These are phyloP conservation scores for Branchinecta lindahli DNA, from an alignment of 1,140 invertebrate species.

Conservation along the genomic window DNA sequence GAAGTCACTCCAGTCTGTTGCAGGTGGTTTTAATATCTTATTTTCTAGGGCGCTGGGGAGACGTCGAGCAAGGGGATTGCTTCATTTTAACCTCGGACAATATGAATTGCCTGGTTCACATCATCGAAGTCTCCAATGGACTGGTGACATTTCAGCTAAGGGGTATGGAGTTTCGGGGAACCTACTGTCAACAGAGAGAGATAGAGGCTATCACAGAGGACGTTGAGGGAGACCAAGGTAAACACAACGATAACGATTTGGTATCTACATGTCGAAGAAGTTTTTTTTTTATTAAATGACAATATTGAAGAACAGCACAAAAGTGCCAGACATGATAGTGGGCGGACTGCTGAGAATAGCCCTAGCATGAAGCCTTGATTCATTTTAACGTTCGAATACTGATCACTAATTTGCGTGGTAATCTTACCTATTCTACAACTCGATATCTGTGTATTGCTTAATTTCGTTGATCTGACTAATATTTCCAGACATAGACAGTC, in stretches of 20 bases:
- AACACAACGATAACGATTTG: slow-evolving; percentile 22
- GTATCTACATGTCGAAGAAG: slow-evolving; percentile 17
- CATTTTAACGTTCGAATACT: too few species aligned
- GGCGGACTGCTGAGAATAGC: too few species aligned
- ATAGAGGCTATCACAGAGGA: slow-evolving; percentile 96
- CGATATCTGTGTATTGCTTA: too few species aligned
- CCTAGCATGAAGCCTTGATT: too few species aligned
- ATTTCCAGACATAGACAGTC: too few species aligned
- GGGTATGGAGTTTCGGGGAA: slow-evolving; percentile 92
- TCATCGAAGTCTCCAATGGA: slow-evolving; percentile 96
- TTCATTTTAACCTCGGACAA: slow-evolving; percentile 95
- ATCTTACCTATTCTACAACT: too few species aligned
- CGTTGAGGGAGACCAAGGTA: slow-evolving; percentile 80
- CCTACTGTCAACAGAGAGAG: slow-evolving; percentile 95
- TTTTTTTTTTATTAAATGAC: slow-evolving; percentile 3
- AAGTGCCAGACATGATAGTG: too few species aligned
- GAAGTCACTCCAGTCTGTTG: too few species aligned
- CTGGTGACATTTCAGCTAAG: slow-evolving; percentile 95
- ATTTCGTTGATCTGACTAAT: too few species aligned
- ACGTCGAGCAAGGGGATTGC: slow-evolving; percentile 84
- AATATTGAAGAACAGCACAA: too few species aligned
- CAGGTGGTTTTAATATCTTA: not conserved
- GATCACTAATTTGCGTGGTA: too few species aligned
- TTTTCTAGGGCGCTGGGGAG: slow-evolving; percentile 55
- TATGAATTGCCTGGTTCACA: slow-evolving; percentile 92